A percentile compares a stretch with the other conserved stretches of the same genome.
These are phyloP conservation scores for Grantiella picta DNA, from an alignment of 2,113 vertebrate species.

Conservation along the genomic window DNA sequence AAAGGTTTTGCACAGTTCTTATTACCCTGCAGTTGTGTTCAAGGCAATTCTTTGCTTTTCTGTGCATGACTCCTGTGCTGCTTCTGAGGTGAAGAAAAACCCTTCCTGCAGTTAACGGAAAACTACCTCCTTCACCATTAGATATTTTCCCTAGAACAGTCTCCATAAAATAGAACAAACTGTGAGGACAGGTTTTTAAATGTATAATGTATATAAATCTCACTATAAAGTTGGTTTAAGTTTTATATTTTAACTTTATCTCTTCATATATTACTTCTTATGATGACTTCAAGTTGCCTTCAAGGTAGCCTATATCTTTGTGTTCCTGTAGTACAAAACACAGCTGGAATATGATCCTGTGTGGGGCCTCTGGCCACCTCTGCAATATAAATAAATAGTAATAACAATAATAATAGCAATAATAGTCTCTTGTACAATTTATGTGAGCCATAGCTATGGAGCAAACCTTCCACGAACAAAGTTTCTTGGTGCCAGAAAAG, in stretches of 20 bases:
- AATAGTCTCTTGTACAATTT: neutral
- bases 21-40: neutral
- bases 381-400: neutral
- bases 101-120: neutral
- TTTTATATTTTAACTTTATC: neutral
- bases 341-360: neutral
- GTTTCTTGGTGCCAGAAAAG: conserved; percentile 11
- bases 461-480: neutral
- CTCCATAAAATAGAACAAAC: neutral
- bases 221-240: neutral
- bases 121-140: neutral
- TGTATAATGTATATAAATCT: neutral
- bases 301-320: neutral
- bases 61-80: neutral
- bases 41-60: neutral
- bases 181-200: neutral
- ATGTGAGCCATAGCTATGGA: neutral
- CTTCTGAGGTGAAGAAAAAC: neutral
- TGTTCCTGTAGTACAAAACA: neutral
- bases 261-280: neutral
- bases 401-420: neutral
- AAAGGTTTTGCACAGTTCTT: conserved; percentile 7
- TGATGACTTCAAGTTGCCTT: neutral
- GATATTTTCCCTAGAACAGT: neutral
- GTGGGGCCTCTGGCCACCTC: neutral